phyloP scores from a whole-genome alignment of 2,888 invertebrate species.

The Caenorhabditis drosophilae region DNA sequence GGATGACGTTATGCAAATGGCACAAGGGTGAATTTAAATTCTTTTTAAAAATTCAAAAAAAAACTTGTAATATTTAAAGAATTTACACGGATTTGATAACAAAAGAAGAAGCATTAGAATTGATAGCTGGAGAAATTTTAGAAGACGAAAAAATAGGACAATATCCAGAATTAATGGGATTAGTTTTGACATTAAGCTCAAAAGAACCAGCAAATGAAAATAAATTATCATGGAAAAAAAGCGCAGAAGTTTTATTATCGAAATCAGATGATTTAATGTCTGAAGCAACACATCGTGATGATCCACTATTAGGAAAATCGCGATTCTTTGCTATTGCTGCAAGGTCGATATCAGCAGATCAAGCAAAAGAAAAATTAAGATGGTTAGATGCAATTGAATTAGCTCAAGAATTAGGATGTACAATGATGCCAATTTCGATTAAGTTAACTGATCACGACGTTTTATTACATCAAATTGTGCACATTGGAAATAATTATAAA shows the following conservation, averaged over 20 bases:
- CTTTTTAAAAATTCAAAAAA: neutral
- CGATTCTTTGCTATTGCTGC: slow-evolving; percentile 37
- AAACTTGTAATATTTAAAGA: slow-evolving; percentile 16
- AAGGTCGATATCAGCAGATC: slow-evolving; percentile 24
- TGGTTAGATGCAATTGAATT: slow-evolving; percentile 43
- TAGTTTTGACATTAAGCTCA: slow-evolving; percentile 31
- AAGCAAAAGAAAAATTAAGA: slow-evolving; percentile 31
- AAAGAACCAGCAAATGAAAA: slow-evolving; percentile 1
- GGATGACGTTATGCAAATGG: slow-evolving; percentile 40
- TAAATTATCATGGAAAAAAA: slow-evolving; percentile 18
- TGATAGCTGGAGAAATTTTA: slow-evolving; percentile 43
- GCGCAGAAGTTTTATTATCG: slow-evolving; percentile 36
- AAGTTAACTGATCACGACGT: slow-evolving; percentile 39
- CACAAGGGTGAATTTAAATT: slow-evolving; percentile 17
- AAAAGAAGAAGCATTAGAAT: slow-evolving; percentile 43
- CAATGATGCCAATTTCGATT: slow-evolving; percentile 42
- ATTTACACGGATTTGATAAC: slow-evolving; percentile 42
- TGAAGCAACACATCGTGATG: slow-evolving; percentile 34
- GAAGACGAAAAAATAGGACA: slow-evolving; percentile 29
- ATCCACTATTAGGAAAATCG: slow-evolving; percentile 32
- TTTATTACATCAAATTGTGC: slow-evolving; percentile 46
- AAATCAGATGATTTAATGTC: slow-evolving; percentile 44
- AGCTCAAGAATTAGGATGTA: slow-evolving; percentile 45
- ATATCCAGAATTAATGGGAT: slow-evolving; percentile 21
- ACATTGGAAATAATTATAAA: slow-evolving; percentile 44